Evolutionary conservation across 2,113 vertebrate genomes (phyloP), one percentile per base, ranked within the genome.

Genomic region (Acanthochromis polyacanthus): DNA sequence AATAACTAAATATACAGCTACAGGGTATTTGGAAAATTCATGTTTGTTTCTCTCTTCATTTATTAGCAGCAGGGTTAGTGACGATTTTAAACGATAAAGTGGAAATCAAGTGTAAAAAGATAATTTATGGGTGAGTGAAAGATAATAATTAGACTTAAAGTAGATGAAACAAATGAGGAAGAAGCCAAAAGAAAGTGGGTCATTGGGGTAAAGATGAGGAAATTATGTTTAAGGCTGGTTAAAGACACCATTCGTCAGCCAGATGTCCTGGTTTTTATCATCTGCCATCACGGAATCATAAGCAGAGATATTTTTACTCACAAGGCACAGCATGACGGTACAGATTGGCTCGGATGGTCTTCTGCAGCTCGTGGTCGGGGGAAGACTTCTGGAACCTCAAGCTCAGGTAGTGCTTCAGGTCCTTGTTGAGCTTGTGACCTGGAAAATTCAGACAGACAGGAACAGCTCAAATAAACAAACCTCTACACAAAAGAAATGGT

Each of bases 311-410:
- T 40, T 56, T 20, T 25, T 78, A 97, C 97, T 97, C 93, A 99
- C 98, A 99, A 96, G 98, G 98, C 95, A 98, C 96, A 76, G 97
- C 96, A 67, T 98, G 96, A 95, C 96, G 97, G 58, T 99, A 98
- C 53, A 99, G 95, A 89, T 98, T 99, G 72, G 97, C 96, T 78
- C 97, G 86, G 87, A 99, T 98, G 71, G 92, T 98, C 90, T 99
- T 97, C 90, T 99, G 98, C 68, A 99, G 92, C 23, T 97, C 96
- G 3, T 99, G 96, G 75, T 99, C 97, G 0, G 96, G 94, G 0
- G 97, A 98, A 1, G 96, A 95, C 86, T 98, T 99, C 93, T 96
- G 98, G 85, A 99, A 99, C 63, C 97, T 96, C 88, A 97, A 94
- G 92, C 94, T 98, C 81, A 99, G 95, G 89, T 96, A 99, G 75